These are phyloP conservation scores for Neomonachus schauinslandi DNA, from an alignment of 2,113 vertebrate genomes.

Conservation along the genomic window DNA sequence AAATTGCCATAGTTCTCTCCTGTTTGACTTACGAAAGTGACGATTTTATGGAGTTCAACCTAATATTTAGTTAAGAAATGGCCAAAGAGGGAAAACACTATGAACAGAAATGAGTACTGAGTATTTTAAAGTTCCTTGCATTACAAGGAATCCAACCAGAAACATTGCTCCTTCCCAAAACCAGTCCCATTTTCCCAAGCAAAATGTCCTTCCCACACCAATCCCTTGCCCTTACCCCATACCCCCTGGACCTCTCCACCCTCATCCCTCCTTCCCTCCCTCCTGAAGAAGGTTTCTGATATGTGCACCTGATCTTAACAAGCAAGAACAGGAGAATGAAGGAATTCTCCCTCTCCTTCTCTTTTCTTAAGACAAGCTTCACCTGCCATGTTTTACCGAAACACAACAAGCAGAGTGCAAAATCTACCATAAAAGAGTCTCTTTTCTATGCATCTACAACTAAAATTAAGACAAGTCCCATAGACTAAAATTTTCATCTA, in stretches of 20 bases:
- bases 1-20: background rate
- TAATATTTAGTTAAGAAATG: background rate
- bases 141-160: background rate
- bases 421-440: background rate
- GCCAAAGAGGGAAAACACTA: background rate
- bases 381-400: background rate
- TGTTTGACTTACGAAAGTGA: background rate
- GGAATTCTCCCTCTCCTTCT: background rate
- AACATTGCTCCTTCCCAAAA: background rate
- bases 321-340: background rate
- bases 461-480: background rate
- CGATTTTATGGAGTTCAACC: background rate
- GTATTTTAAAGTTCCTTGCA: background rate
- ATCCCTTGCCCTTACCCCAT: too few relatives aligned
- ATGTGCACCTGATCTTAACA: background rate
- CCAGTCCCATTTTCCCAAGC: background rate
- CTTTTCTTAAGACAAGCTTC: background rate
- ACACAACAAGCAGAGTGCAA: background rate
- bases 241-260: too few relatives aligned
- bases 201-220: background rate
- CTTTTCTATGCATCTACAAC: background rate
- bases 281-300: background rate
- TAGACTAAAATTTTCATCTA: background rate
- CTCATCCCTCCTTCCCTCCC: background rate
- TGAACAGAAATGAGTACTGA: background rate